A percentile compares a stretch with the other conserved stretches of the same genome.
phyloP scores from a whole-genome alignment of 2,797 vertebrate genomes.

The Chelidonichthys spinosus region DNA sequence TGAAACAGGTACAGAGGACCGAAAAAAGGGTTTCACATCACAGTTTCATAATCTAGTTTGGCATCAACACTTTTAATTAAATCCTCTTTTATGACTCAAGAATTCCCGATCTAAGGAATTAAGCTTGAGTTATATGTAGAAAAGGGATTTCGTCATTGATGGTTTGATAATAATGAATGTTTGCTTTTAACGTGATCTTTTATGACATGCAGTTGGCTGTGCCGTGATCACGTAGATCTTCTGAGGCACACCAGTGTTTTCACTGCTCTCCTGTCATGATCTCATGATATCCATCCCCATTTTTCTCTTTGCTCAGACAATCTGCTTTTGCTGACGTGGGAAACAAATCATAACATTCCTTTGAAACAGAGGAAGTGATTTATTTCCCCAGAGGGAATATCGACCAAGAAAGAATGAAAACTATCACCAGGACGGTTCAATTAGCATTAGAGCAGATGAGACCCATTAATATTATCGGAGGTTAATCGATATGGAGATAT shows the following conservation, averaged over 20 bases:
- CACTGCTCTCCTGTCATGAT: neutral
- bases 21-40: neutral
- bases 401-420: constrained; percentile 9
- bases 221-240: constrained; percentile 12
- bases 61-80: constrained; percentile 32
- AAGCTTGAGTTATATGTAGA: neutral
- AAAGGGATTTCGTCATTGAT: neutral
- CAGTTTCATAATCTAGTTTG: constrained; percentile 26
- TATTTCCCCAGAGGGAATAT: neutral
- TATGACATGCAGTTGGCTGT: neutral
- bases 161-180: neutral
- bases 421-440: neutral
- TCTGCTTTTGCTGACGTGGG: constrained; percentile 8
- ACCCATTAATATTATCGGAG: neutral
- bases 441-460: neutral
- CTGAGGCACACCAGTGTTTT: neutral
- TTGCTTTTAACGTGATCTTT: neutral
- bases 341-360: constrained; percentile 16
- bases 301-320: neutral
- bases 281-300: neutral
- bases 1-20: constrained; percentile 5
- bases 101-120: neutral
- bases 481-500: neutral
- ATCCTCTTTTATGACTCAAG: constrained; percentile 13
- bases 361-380: constrained; percentile 11